Evolutionary conservation across 1,140 invertebrate species (phyloP), one percentile per base, ranked within the genome.

Genomic region (Bombus ignitus): DNA sequence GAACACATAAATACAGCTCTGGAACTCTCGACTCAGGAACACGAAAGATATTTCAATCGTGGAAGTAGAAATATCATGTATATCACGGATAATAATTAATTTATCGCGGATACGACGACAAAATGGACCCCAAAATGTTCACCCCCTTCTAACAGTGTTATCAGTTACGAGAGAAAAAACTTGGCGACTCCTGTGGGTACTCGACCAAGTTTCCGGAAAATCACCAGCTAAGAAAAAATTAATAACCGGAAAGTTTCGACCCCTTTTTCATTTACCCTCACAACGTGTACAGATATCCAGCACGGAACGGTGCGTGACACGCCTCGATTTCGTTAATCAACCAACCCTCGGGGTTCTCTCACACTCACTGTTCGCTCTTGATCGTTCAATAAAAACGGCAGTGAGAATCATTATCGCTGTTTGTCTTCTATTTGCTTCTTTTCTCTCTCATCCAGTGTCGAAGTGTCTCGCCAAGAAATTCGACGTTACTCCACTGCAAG

Each of bases 191-290:
- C 68, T 62, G 37, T 32, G 81, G 70, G 81, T 62, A 83, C 74
- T 74, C 80, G 80, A 90, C 25, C 35, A 89, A 89, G 59, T 87
- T 87, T 65, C n/a, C n/a, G 15, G 78, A 81, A 81, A 85, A 87
- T 81, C 68, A 76, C 28, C 47, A 25, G 42, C 59, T 73, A 81
- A 78, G 68, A 72, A 79, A 81, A 84, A 89, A 88, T 90, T 90
- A 90, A 88, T 90, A 88, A 90, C 86, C 86, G 72, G 80, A 81
- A 90, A 88, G 74, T 90, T 90, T 87, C 74, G 39, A 15, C n/a
- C 70, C 85, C 74, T 82, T 65, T 75, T 78, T 62, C 66, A 74
- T 83, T 88, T 78, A 78, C 44, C 12, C 28, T 62, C 13, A 10
- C 81, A 25, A 44, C 57, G 42, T 28, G 59, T 47, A 47, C 73